Evolutionary conservation across 2,113 vertebrate genomes (phyloP).

Genomic region (Chaenocephalus aceratus): DNA sequence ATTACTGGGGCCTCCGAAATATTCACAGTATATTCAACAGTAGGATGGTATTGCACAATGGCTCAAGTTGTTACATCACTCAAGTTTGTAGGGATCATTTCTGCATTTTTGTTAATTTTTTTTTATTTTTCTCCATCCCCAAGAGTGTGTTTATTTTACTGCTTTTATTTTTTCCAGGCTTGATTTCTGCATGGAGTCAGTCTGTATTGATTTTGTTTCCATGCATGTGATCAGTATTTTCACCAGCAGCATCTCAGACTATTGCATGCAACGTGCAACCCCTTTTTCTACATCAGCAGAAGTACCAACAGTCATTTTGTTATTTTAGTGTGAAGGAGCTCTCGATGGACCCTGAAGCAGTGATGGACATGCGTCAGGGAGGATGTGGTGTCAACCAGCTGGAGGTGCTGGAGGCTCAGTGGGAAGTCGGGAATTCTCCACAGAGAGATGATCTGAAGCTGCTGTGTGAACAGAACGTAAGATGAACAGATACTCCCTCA

Average conservation of each 20-base stretch:
- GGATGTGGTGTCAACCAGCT: slow-evolving; percentile 90
- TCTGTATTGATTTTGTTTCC: too few species aligned
- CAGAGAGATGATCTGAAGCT: slow-evolving; percentile 98
- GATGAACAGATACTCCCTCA: slow-evolving; percentile 51
- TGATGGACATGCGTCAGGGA: slow-evolving; percentile 86
- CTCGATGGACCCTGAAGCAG: slow-evolving; percentile 81
- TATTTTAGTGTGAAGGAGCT: slow-evolving; percentile 92
- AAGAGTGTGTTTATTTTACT: not conserved
- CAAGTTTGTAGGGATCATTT: not conserved
- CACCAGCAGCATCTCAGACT: not conserved
- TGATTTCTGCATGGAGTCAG: slow-evolving; percentile 10
- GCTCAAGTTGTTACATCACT: not conserved
- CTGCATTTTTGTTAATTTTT: not conserved
- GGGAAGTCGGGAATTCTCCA: slow-evolving; percentile 97
- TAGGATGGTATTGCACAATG: too few species aligned
- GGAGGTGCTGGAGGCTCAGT: slow-evolving; percentile 94
- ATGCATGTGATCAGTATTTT: not conserved
- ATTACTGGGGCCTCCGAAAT: too few species aligned
- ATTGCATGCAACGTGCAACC: not conserved
- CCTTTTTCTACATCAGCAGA: not conserved
- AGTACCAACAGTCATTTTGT: not conserved
- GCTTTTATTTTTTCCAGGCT: slow-evolving; percentile 7
- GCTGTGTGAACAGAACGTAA: slow-evolving; percentile 98
- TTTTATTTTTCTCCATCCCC: not conserved
- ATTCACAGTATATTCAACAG: too few species aligned